Base-by-base conservation (phyloP, 2,888 invertebrate genomes). In the Lasioglossum villosulum region DNA sequence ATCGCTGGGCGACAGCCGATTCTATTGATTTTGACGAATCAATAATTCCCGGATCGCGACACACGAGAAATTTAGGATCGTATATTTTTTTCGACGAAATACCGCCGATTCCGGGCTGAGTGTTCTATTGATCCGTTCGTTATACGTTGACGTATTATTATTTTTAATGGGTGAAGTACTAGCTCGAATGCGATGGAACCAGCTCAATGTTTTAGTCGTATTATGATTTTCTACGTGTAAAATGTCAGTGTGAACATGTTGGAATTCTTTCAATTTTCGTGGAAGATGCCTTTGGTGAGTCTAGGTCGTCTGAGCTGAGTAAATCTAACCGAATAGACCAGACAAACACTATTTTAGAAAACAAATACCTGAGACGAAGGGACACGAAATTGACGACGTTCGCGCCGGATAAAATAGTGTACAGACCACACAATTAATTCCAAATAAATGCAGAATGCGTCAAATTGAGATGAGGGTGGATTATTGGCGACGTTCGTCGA, bases 21-120 rank as follows among this genome's bases (percentile, higher is more conserved):
- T 1, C 16, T 66, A 66, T 66, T 66, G 34, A 16, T 66, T 66
- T 8, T 34, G 30, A 66, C 34, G 30, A 34, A 66, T 66, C 34
- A 66, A 66, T 66, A 66, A 66, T 66, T 66, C 66, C 66, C 34
- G 30, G 6, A 66, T 66, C 63, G 63, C 34, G 48, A 52, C 48
- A 52, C 23, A 52, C 23, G 48, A 52, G 48, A 52, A 48, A 52
- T 52, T 52, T 23, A 52, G 23, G 23, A 23, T 52, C 48, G 48
- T 23, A 52, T 52, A 5, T 45, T 19, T 4, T 45, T 16, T 45
- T 16, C 23, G 48, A 23, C 48, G 2, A 52, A 52, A 52, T 52
- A 52, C 52, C n/a, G 1, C 23, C 52, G 52, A 52, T 52, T 52
- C 52, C 10, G 52, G 52, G n/a, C 23, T 0, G 23, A 52, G 52